Conservation (phyloP, 2,113 vertebrate species). For the Electrona antarctica region DNA sequence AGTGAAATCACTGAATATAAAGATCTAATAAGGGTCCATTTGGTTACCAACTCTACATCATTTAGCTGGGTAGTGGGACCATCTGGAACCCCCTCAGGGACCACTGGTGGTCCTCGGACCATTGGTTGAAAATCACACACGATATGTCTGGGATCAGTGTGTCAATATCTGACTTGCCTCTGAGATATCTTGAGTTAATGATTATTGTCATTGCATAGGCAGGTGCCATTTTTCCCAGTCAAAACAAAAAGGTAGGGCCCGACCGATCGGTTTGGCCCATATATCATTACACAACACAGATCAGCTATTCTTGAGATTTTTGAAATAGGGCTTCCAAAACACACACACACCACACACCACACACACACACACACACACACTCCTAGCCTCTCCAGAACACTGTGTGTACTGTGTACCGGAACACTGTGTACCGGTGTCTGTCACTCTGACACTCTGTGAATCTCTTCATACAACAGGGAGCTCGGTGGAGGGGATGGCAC, state of each 20-base stretch:
- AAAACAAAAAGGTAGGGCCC: no score
- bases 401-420: conserved; percentile 8
- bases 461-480: conserved; percentile 8
- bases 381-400: not conserved
- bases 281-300: no score
- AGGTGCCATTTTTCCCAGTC: conserved; percentile 13
- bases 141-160: conserved; percentile 17
- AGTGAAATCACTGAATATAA: no score
- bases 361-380: not conserved
- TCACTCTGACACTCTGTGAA: conserved; percentile 24
- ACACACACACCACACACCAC: not conserved
- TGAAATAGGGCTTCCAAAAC: no score
- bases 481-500: not conserved
- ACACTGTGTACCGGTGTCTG: conserved; percentile 40
- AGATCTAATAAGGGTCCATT: no score
- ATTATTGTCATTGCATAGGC: conserved; percentile 5
- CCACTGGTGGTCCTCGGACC: no score
- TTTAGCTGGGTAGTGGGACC: no score
- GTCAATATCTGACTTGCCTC: conserved; percentile 23
- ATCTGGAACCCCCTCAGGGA: no score
- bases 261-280: no score
- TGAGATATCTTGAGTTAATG: conserved; percentile 20
- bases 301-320: no score
- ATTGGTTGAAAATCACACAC: no score
- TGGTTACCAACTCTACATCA: no score